Evolutionary conservation across 2,113 vertebrate species (phyloP).

Genomic region (Indicator indicator): DNA sequence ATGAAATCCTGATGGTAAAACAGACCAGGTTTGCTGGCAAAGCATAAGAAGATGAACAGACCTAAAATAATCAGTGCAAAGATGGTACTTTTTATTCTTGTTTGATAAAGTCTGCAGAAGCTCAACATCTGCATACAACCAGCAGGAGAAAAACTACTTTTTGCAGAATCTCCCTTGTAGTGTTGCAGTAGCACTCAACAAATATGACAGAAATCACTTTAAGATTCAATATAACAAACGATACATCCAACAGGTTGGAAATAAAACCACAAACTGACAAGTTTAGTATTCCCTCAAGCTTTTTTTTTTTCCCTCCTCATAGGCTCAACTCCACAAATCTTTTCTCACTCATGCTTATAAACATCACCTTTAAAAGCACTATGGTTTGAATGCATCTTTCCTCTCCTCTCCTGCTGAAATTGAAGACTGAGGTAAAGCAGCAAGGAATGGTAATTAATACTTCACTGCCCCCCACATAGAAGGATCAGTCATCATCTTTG

Average conservation of each 20-base stretch:
- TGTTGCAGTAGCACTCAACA: not conserved
- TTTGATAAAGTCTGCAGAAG: not conserved
- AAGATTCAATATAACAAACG: not conserved
- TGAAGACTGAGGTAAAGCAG: not conserved
- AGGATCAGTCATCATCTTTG: not conserved
- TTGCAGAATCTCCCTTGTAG: not conserved
- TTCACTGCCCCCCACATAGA: not conserved
- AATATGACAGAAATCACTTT: not conserved
- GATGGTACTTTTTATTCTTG: not conserved
- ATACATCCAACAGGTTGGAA: not conserved
- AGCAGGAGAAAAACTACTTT: not conserved
- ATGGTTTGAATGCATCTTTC: not conserved
- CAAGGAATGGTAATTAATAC: not conserved
- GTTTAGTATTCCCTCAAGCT: not conserved
- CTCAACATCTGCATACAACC: not conserved
- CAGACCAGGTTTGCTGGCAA: not conserved
- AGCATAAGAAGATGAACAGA: not conserved
- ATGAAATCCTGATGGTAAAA: not conserved
- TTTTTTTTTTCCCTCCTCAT: rapidly evolving
- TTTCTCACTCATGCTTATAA: not conserved
- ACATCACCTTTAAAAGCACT: not conserved
- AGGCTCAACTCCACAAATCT: not conserved
- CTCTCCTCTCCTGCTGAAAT: not conserved
- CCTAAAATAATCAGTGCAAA: not conserved
- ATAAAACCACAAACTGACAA: not conserved